Percentiles rank a stretch among this genome's conserved stretches.
Conservation (phyloP, 2,113 vertebrate genomes). For the Rattus norvegicus region GRCr8 NC_086020.1:249877501-249878000, state of each 20-base stretch:
- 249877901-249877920: constrained; percentile 56
- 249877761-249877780: neutral
- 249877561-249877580: neutral
- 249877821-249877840: neutral
- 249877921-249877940: constrained; percentile 71
- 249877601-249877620: neutral
- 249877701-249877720: neutral
- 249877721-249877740: neutral
- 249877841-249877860: neutral
- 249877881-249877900: constrained; percentile 1
- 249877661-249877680: neutral
- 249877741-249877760: neutral
- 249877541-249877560: neutral
- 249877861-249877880: neutral
- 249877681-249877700: neutral
- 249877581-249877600: neutral
- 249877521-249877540: neutral
- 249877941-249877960: constrained; percentile 59
- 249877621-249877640: neutral
- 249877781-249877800: neutral
- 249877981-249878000: constrained; percentile 76
- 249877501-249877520: neutral
- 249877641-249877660: neutral
- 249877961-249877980: constrained; percentile 37
- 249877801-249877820: neutral